A percentile compares a stretch with the other conserved stretches of the same genome.
Evolutionary conservation across 2,113 vertebrate species (phyloP).

Genomic region (Hepsetus odoe): DNA sequence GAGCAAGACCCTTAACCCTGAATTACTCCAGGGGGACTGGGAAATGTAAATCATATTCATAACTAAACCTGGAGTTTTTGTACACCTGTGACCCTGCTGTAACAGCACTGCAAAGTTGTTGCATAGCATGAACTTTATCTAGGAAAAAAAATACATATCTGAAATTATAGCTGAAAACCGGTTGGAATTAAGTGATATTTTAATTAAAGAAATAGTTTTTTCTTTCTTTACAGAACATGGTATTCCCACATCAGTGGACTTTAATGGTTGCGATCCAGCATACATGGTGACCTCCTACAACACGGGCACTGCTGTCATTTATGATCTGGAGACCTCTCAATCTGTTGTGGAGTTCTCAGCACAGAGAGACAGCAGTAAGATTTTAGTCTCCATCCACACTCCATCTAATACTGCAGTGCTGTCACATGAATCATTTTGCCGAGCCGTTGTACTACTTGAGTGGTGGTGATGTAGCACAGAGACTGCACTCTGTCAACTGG

Average conservation of each 20-base stretch:
- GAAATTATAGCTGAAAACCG: neutral
- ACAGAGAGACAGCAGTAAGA: conserved; percentile 87
- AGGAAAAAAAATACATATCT: too few species aligned
- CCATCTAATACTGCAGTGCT: neutral
- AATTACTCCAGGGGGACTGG: too few species aligned
- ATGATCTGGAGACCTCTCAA: conserved; percentile 96
- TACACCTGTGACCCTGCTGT: too few species aligned
- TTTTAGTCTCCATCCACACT: conserved; percentile 11
- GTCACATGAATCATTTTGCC: neutral
- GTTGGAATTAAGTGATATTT: neutral
- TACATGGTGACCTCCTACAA: conserved; percentile 93
- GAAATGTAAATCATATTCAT: too few species aligned
- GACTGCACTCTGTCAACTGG: neutral
- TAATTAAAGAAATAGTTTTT: neutral
- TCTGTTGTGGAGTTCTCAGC: conserved; percentile 85
- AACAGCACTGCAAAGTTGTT: neutral
- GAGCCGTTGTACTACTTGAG: neutral
- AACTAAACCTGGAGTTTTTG: too few species aligned
- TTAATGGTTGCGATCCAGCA: conserved; percentile 95
- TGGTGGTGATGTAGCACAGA: neutral
- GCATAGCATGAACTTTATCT: neutral
- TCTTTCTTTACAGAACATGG: conserved; percentile 81
- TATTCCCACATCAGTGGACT: conserved; percentile 92
- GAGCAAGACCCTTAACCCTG: too few species aligned
- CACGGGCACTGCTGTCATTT: conserved; percentile 87